phyloP scores from a whole-genome alignment of 2,113 vertebrate species.

The Tenrec ecaudatus region DNA sequence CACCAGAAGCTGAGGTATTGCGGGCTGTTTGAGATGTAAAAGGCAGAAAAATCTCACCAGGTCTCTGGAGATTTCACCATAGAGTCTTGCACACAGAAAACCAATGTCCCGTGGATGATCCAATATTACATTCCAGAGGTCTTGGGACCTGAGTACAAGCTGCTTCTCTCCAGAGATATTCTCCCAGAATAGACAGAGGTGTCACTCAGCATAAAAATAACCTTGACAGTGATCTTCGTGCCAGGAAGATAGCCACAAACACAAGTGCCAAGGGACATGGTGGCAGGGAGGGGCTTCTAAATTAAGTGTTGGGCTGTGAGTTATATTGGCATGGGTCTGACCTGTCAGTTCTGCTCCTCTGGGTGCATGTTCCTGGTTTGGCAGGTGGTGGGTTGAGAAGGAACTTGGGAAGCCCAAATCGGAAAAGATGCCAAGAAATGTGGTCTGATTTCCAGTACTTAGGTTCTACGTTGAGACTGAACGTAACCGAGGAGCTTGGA shows the following conservation, averaged over 20 bases:
- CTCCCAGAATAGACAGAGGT: conserved; percentile 73
- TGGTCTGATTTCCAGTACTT: background rate
- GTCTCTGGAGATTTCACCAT: background rate
- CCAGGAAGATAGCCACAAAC: conserved; percentile 66
- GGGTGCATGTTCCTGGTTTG: conserved; percentile 36
- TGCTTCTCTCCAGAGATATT: conserved; percentile 55
- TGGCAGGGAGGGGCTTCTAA: conserved; percentile 41
- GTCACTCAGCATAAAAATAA: conserved; percentile 72
- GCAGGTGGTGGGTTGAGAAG: conserved; percentile 60
- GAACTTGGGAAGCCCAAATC: background rate
- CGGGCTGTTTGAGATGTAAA: background rate
- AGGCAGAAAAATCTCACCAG: background rate
- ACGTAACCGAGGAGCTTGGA: background rate
- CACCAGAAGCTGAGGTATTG: background rate
- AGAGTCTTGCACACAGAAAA: conserved; percentile 37
- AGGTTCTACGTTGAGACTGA: background rate
- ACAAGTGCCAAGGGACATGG: conserved; percentile 17
- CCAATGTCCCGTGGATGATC: background rate
- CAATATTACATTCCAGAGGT: conserved; percentile 58
- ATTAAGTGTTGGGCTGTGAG: conserved; percentile 54
- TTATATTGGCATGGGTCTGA: conserved; percentile 61
- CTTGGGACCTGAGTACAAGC: conserved; percentile 18
- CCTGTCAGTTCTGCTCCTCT: background rate
- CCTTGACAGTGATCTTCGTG: conserved; percentile 44
- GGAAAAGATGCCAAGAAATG: background rate